Percentiles rank a stretch among this genome's conserved stretches.
These are phyloP conservation scores for Meriones psammophilus DNA, from an alignment of 2,797 vertebrate genomes.

Conservation along the genomic window DNA sequence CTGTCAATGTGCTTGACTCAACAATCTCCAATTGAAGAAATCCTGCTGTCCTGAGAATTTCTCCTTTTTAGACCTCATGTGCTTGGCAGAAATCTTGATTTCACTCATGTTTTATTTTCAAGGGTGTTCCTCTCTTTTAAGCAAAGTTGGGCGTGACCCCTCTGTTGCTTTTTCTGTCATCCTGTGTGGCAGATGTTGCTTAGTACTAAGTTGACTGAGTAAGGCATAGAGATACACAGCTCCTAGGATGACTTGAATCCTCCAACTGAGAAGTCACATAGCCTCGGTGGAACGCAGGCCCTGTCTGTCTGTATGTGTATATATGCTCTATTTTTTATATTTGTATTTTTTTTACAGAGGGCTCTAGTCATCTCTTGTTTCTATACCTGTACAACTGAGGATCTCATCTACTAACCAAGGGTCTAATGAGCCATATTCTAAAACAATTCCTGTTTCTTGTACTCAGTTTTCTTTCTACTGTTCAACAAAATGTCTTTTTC, in stretches of 20 bases:
- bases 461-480: neutral
- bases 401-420: neutral
- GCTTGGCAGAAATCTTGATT: neutral
- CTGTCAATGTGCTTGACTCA: neutral
- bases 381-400: neutral
- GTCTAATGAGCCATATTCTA: neutral
- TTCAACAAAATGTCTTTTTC: neutral
- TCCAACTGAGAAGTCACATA: neutral
- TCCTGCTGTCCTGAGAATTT: neutral
- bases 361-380: neutral
- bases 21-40: neutral
- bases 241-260: neutral
- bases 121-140: neutral
- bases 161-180: neutral
- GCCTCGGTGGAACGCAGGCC: neutral
- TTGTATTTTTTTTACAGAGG: neutral
- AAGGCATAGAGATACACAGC: neutral
- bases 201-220: neutral
- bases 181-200: neutral
- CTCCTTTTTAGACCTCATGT: neutral
- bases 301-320: neutral
- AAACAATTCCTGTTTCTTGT: neutral
- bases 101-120: neutral
- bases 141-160: neutral
- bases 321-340: neutral